Evolutionary conservation across 2,797 vertebrate genomes (phyloP).

Genomic region (Streptopelia turtur): DNA sequence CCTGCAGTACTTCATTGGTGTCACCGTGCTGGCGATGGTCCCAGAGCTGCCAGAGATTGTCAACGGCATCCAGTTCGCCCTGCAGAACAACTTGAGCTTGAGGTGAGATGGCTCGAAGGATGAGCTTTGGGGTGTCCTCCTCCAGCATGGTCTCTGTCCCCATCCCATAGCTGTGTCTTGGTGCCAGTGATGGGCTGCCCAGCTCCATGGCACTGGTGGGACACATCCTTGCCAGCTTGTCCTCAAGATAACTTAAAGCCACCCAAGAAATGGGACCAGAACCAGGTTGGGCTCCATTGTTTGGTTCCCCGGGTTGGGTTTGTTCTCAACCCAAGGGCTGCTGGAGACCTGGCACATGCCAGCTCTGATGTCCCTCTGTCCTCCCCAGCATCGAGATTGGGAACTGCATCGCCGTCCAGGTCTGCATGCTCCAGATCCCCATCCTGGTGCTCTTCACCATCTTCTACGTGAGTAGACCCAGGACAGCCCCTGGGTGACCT

Average conservation of each 20-base stretch:
- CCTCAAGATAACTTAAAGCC: background rate
- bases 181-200: background rate
- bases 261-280: background rate
- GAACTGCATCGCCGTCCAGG: constrained; percentile 90
- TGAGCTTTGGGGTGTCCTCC: background rate
- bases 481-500: background rate
- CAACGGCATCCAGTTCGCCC: constrained; percentile 91
- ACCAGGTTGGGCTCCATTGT: background rate
- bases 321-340: background rate
- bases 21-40: constrained; percentile 88
- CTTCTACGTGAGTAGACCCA: constrained; percentile 85
- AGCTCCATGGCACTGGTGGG: background rate
- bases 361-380: background rate
- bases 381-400: constrained; percentile 89
- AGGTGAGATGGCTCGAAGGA: constrained; percentile 76
- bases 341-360: background rate
- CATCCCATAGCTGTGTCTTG: background rate
- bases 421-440: constrained; percentile 96
- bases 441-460: constrained; percentile 88
- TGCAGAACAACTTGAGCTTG: constrained; percentile 90
- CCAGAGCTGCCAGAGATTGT: constrained; percentile 91
- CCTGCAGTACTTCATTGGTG: constrained; percentile 88
- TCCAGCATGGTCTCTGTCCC: accelerated
- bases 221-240: background rate
- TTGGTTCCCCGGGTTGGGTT: accelerated